Evolutionary conservation across 2,888 invertebrate species (phyloP), one percentile per base, ranked within the genome.

Genomic region (Eumerus sabulonum): DNA sequence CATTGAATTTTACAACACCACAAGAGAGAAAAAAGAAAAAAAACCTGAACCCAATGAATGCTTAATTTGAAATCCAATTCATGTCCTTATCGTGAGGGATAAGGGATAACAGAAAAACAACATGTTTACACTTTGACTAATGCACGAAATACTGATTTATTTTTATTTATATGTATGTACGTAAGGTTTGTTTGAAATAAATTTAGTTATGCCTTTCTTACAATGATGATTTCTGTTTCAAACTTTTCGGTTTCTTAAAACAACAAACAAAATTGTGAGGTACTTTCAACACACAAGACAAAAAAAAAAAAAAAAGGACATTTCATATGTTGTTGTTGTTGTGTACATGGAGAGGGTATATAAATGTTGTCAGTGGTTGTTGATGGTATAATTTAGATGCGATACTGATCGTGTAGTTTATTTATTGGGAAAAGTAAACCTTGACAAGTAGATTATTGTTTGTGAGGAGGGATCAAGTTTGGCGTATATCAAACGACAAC

Each of bases 61-160:
- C 42, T 62, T 56, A 59, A 50, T 62, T 35, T 67, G 60, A 57
- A 27, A 53, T 53, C 36, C 19, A 50, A 36, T 51, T 48, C 51
- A 62, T 63, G 47, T 36, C 62, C n/a, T n/a, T n/a, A n/a, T n/a
- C n/a, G n/a, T n/a, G n/a, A n/a, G n/a, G n/a, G n/a, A 51, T 73
- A 68, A 57, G 68, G 68, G 51, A 72, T 62, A 70, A 56, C 40
- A 56, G 40, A n/a, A 40, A 27, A 27, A 40, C 1, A 40, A 40
- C 3, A 40, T n/a, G n/a, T n/a, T 40, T 54, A 57, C 40, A 64
- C 53, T 79, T 64, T 63, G 63, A 74, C 68, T 73, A 73, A 79
- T 73, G 73, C 74, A 79, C 63, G 64, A 63, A 79, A 79, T 79
- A 79, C 77, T 79, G 77, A 73, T 68, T 68, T 73, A 51, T 67